These are phyloP conservation scores for Phorcus lineatus DNA, from an alignment of 2,888 invertebrate genomes.

Conservation along the genomic window DNA sequence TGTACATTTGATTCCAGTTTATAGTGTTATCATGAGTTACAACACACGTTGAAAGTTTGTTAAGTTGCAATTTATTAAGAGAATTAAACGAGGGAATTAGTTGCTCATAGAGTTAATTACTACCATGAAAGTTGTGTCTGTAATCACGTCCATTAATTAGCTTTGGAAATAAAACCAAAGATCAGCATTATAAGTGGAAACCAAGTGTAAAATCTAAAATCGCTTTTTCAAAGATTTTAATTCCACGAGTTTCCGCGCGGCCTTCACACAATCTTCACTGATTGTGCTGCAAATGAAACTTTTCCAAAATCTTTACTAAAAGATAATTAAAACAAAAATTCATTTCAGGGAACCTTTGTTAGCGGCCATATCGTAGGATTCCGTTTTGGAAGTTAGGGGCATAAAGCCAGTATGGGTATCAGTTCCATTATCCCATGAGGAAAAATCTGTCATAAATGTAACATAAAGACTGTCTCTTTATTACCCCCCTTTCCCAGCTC, in stretches of 20 bases:
- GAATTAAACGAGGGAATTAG: not conserved
- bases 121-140: not conserved
- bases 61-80: too few relatives aligned
- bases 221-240: constrained; percentile 4
- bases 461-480: constrained; percentile 1
- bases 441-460: constrained; percentile 18
- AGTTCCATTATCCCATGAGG: constrained; percentile 12
- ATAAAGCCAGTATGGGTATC: constrained; percentile 1
- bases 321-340: constrained; percentile 24
- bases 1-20: too few relatives aligned
- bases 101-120: not conserved
- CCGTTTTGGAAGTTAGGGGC: not conserved
- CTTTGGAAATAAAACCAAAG: constrained; percentile 8
- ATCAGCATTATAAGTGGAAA: not conserved
- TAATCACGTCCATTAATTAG: not conserved
- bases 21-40: too few relatives aligned
- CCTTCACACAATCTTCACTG: not conserved
- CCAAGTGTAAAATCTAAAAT: constrained; percentile 16
- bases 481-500: not conserved
- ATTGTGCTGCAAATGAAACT: constrained; percentile 10
- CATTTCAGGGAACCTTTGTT: constrained; percentile 20
- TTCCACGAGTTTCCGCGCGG: not conserved
- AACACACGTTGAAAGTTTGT: too few relatives aligned
- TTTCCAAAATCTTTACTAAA: constrained; percentile 14
- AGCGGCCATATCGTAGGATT: not conserved